These are phyloP conservation scores for Labeo rohita DNA, from an alignment of 2,113 vertebrate species.

Conservation along the genomic window DNA sequence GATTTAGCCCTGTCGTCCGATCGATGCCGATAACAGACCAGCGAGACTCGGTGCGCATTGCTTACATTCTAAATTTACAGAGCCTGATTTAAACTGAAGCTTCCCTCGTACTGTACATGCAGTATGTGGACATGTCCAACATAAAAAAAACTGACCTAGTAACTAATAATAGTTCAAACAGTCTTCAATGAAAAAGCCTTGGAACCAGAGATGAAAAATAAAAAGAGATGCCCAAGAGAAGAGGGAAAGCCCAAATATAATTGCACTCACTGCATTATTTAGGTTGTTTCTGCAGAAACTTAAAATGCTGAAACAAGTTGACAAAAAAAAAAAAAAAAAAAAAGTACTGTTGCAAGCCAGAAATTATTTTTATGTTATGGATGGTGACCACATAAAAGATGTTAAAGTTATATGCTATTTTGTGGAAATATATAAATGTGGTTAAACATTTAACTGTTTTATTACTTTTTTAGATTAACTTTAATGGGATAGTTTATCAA, in stretches of 20 bases:
- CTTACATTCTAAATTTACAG: neutral
- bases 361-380: neutral
- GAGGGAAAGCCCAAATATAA: neutral
- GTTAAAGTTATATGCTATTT: neutral
- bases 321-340: neutral
- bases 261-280: neutral
- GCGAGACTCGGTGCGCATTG: neutral
- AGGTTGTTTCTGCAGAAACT: neutral
- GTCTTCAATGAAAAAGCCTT: neutral
- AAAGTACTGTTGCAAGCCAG: neutral
- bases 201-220: neutral
- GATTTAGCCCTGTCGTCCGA: neutral
- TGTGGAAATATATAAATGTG: neutral
- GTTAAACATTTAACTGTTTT: too few relatives aligned
- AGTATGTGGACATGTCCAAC: neutral
- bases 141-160: neutral
- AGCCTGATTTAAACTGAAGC: neutral
- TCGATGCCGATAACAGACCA: slow-evolving; percentile 3
- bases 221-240: neutral
- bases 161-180: neutral
- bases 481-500: too few relatives aligned
- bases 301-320: neutral
- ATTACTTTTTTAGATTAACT: too few relatives aligned
- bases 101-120: neutral
- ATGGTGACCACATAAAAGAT: neutral